Conservation (phyloP, 2,888 invertebrate genomes). For the Macaria liturata region DNA sequence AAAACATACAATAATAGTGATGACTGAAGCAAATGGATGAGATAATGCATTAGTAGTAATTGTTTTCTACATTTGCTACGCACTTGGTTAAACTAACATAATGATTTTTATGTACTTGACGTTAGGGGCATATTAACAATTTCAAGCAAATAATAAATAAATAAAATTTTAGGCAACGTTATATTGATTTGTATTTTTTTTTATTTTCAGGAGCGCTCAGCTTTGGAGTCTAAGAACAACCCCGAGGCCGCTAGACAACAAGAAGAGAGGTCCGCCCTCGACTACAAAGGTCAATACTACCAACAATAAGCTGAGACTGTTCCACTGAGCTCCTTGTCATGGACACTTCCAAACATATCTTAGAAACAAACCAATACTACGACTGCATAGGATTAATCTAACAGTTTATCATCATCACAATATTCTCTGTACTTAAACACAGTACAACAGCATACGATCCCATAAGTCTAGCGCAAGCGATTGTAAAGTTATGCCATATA, state of each 20-base stretch:
- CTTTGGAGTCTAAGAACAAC: slow-evolving; percentile 79
- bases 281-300: slow-evolving; percentile 86
- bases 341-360: slow-evolving; percentile 19
- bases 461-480: neutral
- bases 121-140: too few relatives aligned
- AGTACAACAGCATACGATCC: too few relatives aligned
- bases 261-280: slow-evolving; percentile 75
- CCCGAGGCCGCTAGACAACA: slow-evolving; percentile 74
- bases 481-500: slow-evolving; percentile 17
- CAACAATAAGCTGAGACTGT: slow-evolving; percentile 57
- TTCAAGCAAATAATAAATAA: too few relatives aligned
- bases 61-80: too few relatives aligned
- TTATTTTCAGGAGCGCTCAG: slow-evolving; percentile 79
- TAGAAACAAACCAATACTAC: slow-evolving; percentile 18
- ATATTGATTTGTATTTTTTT: too few relatives aligned
- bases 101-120: too few relatives aligned
- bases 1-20: too few relatives aligned
- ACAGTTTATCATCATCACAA: slow-evolving; percentile 18
- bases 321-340: slow-evolving; percentile 28
- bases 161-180: too few relatives aligned
- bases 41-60: too few relatives aligned
- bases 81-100: too few relatives aligned
- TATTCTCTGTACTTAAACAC: slow-evolving; percentile 10
- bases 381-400: slow-evolving; percentile 29
- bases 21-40: too few relatives aligned